Conservation (phyloP, 2,797 vertebrate genomes). For the Pseudomugil tenellus region DNA sequence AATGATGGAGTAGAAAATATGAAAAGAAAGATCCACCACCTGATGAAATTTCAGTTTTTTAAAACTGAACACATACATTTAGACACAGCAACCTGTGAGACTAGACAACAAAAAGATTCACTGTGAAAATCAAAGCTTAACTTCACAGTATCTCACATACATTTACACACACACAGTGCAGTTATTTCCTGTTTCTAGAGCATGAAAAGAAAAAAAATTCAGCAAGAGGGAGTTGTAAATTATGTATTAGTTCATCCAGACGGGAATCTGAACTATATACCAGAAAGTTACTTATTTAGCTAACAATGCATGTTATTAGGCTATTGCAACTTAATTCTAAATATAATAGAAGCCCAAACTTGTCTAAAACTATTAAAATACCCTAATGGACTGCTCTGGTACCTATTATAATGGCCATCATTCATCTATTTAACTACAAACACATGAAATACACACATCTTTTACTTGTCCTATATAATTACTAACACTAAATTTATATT, state of each 20-base stretch:
- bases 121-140: slow-evolving; percentile 34
- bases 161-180: slow-evolving; percentile 23
- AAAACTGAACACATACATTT: slow-evolving; percentile 1
- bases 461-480: not conserved
- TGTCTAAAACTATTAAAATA: not conserved
- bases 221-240: slow-evolving; percentile 13
- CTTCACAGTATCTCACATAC: not conserved
- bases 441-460: not conserved
- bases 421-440: not conserved
- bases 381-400: not conserved
- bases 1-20: not conserved
- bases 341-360: not conserved
- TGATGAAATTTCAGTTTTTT: slow-evolving; percentile 25
- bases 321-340: not conserved
- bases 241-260: slow-evolving; percentile 24
- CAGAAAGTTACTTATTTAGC: not conserved
- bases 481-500: not conserved
- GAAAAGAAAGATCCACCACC: not conserved
- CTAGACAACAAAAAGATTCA: slow-evolving; percentile 13
- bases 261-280: not conserved
- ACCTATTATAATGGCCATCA: not conserved
- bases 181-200: slow-evolving; percentile 19
- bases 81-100: slow-evolving; percentile 9
- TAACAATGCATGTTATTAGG: not conserved
- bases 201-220: slow-evolving; percentile 11